Evolutionary conservation across 2,113 vertebrate genomes (phyloP).

Genomic region (Probosciger aterrimus): DNA sequence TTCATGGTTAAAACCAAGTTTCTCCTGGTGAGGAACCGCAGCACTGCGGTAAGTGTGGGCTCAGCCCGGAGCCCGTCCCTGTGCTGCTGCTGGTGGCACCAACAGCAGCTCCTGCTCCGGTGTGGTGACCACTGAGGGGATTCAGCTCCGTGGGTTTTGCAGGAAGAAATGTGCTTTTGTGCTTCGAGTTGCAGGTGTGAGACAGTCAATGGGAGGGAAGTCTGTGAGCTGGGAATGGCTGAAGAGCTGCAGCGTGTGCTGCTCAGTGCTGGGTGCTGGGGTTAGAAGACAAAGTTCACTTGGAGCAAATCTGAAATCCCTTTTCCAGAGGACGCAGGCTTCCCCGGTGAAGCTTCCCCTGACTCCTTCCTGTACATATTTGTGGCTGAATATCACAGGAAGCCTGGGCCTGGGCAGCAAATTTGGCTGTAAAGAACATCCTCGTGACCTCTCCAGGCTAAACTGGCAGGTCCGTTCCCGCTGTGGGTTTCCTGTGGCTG

Average conservation of each 20-base stretch:
- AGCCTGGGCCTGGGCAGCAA: background rate
- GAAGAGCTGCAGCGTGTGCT: background rate
- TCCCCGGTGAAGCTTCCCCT: background rate
- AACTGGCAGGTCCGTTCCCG: fast-evolving
- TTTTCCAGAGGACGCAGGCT: background rate
- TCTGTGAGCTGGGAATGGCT: background rate
- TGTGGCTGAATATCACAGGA: background rate
- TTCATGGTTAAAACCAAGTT: background rate
- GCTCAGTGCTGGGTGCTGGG: background rate
- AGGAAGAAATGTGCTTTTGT: background rate
- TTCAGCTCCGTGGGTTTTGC: background rate
- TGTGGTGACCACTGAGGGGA: background rate
- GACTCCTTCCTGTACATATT: background rate
- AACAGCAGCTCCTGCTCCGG: background rate
- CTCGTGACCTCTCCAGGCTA: background rate
- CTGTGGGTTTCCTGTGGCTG: background rate
- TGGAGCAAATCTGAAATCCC: background rate
- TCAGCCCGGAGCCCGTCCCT: background rate
- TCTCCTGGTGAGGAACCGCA: background rate
- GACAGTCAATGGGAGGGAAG: background rate
- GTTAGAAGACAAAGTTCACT: background rate
- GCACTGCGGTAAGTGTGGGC: background rate
- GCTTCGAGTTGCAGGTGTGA: background rate
- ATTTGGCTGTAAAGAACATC: background rate
- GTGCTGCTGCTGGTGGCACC: background rate